Conservation (phyloP, 2,113 vertebrate species). For the Microcebus murinus region DNA sequence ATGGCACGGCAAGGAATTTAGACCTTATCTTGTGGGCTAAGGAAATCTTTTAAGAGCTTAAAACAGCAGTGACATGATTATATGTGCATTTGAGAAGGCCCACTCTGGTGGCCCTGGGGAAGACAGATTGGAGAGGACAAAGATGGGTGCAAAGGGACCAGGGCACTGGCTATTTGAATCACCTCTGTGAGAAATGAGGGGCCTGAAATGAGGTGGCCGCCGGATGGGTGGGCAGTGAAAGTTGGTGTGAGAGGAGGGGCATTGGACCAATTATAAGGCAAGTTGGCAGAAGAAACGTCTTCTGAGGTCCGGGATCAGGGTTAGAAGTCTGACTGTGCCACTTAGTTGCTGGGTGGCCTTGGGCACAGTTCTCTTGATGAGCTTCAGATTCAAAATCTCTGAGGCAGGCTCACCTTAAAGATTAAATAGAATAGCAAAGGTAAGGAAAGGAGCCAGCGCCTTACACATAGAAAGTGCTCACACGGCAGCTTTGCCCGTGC, state of each 20-base stretch:
- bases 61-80: not conserved
- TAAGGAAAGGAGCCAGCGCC: not conserved
- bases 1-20: not conserved
- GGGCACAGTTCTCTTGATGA: not conserved
- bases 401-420: not conserved
- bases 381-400: not conserved
- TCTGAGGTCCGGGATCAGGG: not conserved
- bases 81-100: not conserved
- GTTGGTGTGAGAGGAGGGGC: not conserved
- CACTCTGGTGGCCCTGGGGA: not conserved
- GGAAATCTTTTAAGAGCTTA: not conserved
- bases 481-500: accelerated
- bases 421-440: not conserved
- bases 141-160: not conserved
- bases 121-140: too few relatives aligned
- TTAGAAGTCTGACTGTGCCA: not conserved
- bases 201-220: not conserved
- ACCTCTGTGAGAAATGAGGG: too few relatives aligned
- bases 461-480: not conserved
- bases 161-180: not conserved
- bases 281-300: not conserved
- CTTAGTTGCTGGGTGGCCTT: not conserved
- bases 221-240: accelerated
- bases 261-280: not conserved
- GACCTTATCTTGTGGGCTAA: not conserved